Evolutionary conservation across 2,797 vertebrate genomes (phyloP).

Genomic region (Eospalax fontanierii): DNA sequence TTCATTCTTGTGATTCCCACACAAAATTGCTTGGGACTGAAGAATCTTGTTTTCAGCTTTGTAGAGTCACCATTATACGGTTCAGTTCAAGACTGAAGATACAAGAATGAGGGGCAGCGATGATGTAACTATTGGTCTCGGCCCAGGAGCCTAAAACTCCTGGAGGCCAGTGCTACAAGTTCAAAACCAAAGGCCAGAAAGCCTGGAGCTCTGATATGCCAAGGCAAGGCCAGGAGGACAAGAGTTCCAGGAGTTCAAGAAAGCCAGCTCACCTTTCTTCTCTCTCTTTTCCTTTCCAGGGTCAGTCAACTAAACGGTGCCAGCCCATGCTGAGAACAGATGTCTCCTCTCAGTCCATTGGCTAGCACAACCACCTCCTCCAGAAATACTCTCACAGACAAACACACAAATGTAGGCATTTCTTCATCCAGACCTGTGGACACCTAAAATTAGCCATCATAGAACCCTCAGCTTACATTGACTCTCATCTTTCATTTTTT

Average conservation of each 20-base stretch:
- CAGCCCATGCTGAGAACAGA: background rate
- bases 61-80: too few species aligned
- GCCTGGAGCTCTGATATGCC: background rate
- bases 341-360: background rate
- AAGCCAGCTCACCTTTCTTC: background rate
- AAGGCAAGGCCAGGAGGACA: background rate
- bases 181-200: background rate
- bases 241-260: background rate
- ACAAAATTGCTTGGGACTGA: background rate
- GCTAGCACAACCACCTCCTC: background rate
- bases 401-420: background rate
- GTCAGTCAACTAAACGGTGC: background rate
- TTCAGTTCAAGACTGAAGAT: background rate
- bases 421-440: background rate
- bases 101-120: background rate
- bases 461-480: constrained; percentile 10
- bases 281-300: background rate
- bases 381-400: background rate
- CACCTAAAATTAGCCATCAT: background rate
- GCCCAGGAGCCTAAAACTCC: too few species aligned
- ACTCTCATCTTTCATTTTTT: background rate
- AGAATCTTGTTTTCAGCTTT: background rate
- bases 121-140: background rate
- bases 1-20: background rate
- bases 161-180: too few species aligned